A percentile compares a stretch with the other conserved stretches of the same genome.
Evolutionary conservation across 2,113 vertebrate genomes (phyloP).

Genomic region (Poicephalus meyeri): DNA sequence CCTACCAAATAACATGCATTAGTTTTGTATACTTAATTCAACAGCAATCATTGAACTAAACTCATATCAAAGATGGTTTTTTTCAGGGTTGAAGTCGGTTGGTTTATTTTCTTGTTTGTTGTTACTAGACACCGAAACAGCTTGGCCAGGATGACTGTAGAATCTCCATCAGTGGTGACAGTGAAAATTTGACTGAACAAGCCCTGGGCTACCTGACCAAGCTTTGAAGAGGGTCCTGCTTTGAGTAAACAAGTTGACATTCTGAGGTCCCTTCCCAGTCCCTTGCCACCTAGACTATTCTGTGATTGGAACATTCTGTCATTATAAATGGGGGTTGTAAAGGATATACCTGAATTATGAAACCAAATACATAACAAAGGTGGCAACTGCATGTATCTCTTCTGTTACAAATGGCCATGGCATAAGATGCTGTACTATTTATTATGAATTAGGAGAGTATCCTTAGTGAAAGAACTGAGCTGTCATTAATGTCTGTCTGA

Average conservation of each 20-base stretch:
- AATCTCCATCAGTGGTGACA: not conserved
- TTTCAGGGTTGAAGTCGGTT: not conserved
- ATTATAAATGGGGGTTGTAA: not conserved
- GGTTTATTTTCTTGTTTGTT: not conserved
- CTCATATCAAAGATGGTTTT: not conserved
- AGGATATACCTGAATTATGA: not conserved
- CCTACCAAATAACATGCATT: not conserved
- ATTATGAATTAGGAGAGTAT: constrained; percentile 47
- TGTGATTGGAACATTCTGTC: not conserved
- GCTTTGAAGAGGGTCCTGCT: not conserved
- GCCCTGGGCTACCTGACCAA: not conserved
- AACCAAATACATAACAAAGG: not conserved
- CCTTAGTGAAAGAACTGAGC: constrained; percentile 13
- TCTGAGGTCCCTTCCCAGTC: not conserved
- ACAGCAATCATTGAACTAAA: not conserved
- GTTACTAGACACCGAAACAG: not conserved
- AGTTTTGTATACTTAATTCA: not conserved
- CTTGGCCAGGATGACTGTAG: not conserved
- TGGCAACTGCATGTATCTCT: not conserved
- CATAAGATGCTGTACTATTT: not conserved
- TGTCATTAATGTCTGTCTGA: constrained; percentile 68
- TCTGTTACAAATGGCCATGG: not conserved
- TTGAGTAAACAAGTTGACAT: not conserved
- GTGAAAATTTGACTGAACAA: not conserved
- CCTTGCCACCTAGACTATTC: not conserved